Evolutionary conservation across 2,888 invertebrate species (phyloP), one percentile per base, ranked within the genome.

Genomic region (Epinotia brunnichana): DNA sequence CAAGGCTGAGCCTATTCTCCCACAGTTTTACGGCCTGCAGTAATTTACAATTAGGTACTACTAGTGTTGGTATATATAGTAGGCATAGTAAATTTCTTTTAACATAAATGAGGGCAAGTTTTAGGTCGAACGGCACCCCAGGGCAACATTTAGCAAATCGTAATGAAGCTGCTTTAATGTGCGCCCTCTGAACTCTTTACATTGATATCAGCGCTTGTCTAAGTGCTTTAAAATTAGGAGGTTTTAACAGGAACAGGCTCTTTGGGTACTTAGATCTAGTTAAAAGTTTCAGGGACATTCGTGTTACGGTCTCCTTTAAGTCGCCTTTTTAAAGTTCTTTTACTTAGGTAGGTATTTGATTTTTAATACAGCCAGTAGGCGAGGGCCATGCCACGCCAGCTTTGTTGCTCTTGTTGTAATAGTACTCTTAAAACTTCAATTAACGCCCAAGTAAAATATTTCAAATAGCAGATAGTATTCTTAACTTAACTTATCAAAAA

Each of bases 121-220:
- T 64, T 56, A 63, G 68, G 57, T 48, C 21, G 39, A 73, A 73
- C 51, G 73, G 57, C 48, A 41, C 73, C 68, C 73, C 11, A 17
- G 73, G 68, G 73, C 63, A 10, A 63, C 73, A 68, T 73, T 63
- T 62, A 51, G 57, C 57, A 73, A 73, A 73, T 73, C 68, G 68
- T 69, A 73, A 73, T 63, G 73, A 73, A 69, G 73, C 59, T 57
- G 24, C 57, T 63, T 48, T 69, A 73, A 61, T 72, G 68, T 29
- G 57, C 44, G 24, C 41, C 73, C 63, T 48, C 15, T 62, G 54
- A 71, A 39, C 68, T 44, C 21, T 48, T 60, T 60, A 62, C 57
- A 57, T 56, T 41, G 62, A 68, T 61, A 67, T 61, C 57, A 60
- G 44, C 44, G 39, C 29, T 29, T 44, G 21, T 48, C 29, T 54